These are phyloP conservation scores for Tragelaphus oryx DNA, from an alignment of 2,797 vertebrate genomes.

Conservation along the genomic window DNA sequence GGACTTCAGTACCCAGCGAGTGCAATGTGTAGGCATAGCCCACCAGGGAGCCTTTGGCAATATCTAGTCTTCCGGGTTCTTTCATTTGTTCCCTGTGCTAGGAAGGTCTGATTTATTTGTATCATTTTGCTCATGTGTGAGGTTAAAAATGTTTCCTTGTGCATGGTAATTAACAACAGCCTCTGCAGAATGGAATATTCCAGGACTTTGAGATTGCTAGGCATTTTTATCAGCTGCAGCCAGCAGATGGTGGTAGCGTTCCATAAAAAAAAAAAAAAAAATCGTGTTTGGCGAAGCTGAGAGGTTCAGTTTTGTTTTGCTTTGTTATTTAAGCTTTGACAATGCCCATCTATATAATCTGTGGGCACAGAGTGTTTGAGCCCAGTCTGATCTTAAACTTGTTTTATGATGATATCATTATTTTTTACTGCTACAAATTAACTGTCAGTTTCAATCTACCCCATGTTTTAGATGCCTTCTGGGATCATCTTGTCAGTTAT, in stretches of 20 bases:
- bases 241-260: slow-evolving; percentile 74
- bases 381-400: slow-evolving; percentile 73
- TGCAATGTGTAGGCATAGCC: background rate
- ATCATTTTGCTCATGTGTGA: slow-evolving; percentile 20
- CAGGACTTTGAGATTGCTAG: background rate
- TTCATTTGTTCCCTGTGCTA: slow-evolving; percentile 16
- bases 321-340: slow-evolving; percentile 69
- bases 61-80: background rate
- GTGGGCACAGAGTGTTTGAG: slow-evolving; percentile 61
- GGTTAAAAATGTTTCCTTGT: slow-evolving; percentile 48
- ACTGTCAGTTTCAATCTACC: slow-evolving; percentile 77
- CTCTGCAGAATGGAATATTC: slow-evolving; percentile 54
- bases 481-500: slow-evolving; percentile 75
- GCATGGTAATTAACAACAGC: slow-evolving; percentile 54
- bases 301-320: slow-evolving; percentile 54
- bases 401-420: slow-evolving; percentile 79
- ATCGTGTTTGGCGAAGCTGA: background rate
- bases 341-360: slow-evolving; percentile 61
- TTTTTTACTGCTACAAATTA: slow-evolving; percentile 80
- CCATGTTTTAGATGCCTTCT: slow-evolving; percentile 69
- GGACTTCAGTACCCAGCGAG: background rate
- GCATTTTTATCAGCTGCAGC: background rate
- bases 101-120: slow-evolving; percentile 31
- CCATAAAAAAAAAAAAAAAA: slow-evolving; percentile 14
- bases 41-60: background rate